phyloP scores from a whole-genome alignment of 2,113 vertebrate species.

The Myrmophylax atrothorax region DNA sequence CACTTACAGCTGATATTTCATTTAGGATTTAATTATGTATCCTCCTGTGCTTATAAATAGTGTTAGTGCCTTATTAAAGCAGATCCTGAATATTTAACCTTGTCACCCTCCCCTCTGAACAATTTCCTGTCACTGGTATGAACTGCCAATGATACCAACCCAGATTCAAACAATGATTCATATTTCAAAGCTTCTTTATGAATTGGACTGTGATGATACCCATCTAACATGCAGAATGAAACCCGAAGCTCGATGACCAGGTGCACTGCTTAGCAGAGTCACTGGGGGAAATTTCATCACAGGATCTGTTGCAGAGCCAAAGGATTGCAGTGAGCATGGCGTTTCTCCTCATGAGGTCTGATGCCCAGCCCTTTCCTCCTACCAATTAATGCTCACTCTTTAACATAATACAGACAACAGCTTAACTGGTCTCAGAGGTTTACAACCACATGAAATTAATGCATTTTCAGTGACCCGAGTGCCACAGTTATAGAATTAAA shows the following conservation, averaged over 20 bases:
- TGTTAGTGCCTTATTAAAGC: constrained; percentile 13
- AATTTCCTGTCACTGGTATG: not conserved
- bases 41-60: not conserved
- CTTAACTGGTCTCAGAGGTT: constrained; percentile 12
- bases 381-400: not conserved
- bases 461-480: not conserved
- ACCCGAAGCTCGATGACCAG: not conserved
- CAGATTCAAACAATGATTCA: not conserved
- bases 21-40: constrained; percentile 21
- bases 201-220: not conserved
- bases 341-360: not conserved
- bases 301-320: not conserved
- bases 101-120: not conserved
- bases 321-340: not conserved
- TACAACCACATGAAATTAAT: not conserved
- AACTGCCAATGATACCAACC: not conserved
- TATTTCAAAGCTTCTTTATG: not conserved
- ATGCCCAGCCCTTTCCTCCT: not conserved
- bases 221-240: not conserved
- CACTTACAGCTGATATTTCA: not conserved
- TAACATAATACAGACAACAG: not conserved
- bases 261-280: not conserved
- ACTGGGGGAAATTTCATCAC: not conserved
- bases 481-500: not conserved
- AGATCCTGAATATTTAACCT: not conserved